phyloP scores from a whole-genome alignment of 2,113 vertebrate species.

The Rhinichthys klamathensis region DNA sequence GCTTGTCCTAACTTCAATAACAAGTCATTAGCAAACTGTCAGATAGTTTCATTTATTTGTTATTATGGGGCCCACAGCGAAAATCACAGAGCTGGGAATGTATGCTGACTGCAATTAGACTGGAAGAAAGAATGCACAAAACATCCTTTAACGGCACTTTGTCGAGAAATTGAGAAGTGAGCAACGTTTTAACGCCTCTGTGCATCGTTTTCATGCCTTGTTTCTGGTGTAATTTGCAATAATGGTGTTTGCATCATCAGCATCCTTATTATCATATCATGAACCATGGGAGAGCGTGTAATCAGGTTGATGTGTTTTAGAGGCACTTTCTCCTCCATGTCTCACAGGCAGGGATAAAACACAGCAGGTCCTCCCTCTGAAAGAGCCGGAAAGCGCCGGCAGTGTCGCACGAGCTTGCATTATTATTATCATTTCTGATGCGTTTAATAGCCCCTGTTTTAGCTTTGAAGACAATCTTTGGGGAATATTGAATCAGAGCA shows the following conservation, averaged over 20 bases:
- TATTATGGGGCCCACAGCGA: constrained; percentile 70
- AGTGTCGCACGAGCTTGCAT: constrained; percentile 66
- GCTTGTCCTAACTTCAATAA: constrained; percentile 77
- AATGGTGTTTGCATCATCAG: constrained; percentile 58
- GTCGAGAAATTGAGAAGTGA: constrained; percentile 50
- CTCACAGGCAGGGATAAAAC: constrained; percentile 33
- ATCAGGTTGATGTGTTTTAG: constrained; percentile 55
- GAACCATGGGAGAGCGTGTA: constrained; percentile 42
- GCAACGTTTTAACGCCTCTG: constrained; percentile 50
- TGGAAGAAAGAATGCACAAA: constrained; percentile 60
- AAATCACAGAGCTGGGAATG: constrained; percentile 59
- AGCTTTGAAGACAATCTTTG: constrained; percentile 78
- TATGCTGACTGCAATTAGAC: constrained; percentile 60
- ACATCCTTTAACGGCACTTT: constrained; percentile 55
- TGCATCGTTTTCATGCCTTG: constrained; percentile 49
- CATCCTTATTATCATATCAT: constrained; percentile 47
- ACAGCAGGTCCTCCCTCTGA: constrained; percentile 32
- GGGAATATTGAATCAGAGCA: constrained; percentile 79
- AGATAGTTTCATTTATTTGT: constrained; percentile 77
- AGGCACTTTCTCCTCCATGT: constrained; percentile 42
- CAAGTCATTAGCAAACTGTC: constrained; percentile 88
- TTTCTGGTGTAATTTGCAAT: constrained; percentile 51
- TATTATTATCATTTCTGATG: constrained; percentile 75
- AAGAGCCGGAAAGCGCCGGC: constrained; percentile 61
- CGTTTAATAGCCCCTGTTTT: constrained; percentile 75